Conservation (phyloP, 1,140 invertebrate species). For the Brachionus sp. region DNA sequence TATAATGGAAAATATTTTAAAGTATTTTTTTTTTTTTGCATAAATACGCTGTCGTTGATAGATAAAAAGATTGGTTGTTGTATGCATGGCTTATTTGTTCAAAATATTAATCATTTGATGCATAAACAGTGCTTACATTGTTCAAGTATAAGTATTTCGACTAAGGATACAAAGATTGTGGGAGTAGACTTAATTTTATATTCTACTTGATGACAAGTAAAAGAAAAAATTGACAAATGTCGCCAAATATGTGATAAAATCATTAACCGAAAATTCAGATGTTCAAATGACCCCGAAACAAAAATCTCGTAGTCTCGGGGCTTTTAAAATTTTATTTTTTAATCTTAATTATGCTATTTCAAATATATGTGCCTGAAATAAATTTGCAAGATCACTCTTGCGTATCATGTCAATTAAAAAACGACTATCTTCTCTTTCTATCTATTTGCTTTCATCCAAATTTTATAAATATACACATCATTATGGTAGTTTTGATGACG, state of each 20-base stretch:
- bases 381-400: constrained; percentile 34
- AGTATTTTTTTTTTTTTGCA: too few relatives aligned
- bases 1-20: too few relatives aligned
- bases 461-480: constrained; percentile 35
- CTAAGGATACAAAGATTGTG: neutral
- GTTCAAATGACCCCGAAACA: constrained; percentile 20
- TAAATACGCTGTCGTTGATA: too few relatives aligned
- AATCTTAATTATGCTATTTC: neutral
- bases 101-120: too few relatives aligned
- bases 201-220: neutral
- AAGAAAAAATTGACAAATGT: neutral
- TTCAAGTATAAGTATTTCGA: neutral
- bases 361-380: neutral
- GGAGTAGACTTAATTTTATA: neutral
- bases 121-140: too few relatives aligned
- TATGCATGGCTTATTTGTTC: too few relatives aligned
- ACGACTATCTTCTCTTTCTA: neutral
- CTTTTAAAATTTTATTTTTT: neutral
- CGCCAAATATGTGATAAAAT: neutral
- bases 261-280: constrained; percentile 3
- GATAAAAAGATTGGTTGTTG: too few relatives aligned
- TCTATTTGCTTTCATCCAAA: neutral
- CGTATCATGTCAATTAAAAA: constrained; percentile 44
- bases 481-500: neutral
- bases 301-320: neutral